Conservation (phyloP, 2,888 invertebrate species). For the Halocaridina rubra region DNA sequence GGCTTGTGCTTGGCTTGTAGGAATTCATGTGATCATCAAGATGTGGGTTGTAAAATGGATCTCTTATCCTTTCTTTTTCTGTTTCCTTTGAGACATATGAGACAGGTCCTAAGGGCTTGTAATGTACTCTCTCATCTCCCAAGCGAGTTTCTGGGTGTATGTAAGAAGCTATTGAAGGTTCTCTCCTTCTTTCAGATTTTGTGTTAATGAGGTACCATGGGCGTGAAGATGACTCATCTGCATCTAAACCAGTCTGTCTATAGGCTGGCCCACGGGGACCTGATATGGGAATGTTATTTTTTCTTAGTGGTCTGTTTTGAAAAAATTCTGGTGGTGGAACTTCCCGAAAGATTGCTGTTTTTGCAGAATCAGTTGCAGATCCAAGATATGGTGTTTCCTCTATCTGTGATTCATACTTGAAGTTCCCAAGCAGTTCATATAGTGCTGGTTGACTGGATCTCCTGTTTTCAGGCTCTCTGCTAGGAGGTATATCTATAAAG, state of each 20-base stretch:
- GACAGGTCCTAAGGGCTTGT: constrained; percentile 36
- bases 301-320: neutral
- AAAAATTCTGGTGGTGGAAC: constrained; percentile 37
- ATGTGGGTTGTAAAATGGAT: constrained; percentile 40
- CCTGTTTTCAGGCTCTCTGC: neutral
- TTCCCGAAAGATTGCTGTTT: constrained; percentile 16
- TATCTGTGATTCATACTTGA: constrained; percentile 22
- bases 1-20: constrained; percentile 50
- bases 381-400: constrained; percentile 39
- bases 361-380: constrained; percentile 48
- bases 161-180: constrained; percentile 45
- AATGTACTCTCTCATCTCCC: constrained; percentile 26
- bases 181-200: constrained; percentile 28
- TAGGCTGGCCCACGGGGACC: neutral
- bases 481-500: neutral
- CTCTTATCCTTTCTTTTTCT: neutral
- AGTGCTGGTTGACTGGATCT: constrained; percentile 19
- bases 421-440: constrained; percentile 32
- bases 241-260: neutral
- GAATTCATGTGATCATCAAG: constrained; percentile 49
- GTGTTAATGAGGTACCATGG: constrained; percentile 56
- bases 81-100: constrained; percentile 22
- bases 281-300: neutral
- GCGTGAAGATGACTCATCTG: neutral
- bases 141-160: constrained; percentile 36